Evolutionary conservation across 2,113 vertebrate genomes (phyloP).

Genomic region (Jacana jacana): DNA sequence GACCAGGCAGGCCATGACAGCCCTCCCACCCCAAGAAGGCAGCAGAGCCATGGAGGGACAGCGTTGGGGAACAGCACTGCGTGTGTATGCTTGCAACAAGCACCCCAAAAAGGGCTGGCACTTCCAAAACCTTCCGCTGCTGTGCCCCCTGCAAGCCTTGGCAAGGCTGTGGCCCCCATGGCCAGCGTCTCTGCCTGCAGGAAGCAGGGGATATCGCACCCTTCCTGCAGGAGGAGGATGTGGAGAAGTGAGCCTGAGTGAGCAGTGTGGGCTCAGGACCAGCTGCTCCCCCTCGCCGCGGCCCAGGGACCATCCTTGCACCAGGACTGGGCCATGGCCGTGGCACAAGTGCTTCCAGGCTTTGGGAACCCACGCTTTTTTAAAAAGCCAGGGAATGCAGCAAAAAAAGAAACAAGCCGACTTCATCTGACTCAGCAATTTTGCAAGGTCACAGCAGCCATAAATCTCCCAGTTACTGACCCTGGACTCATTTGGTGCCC

Average conservation of each 20-base stretch:
- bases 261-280: background rate
- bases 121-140: background rate
- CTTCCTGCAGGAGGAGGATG: background rate
- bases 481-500: background rate
- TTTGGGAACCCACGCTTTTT: background rate
- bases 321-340: rapidly evolving
- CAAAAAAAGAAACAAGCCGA: background rate
- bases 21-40: background rate
- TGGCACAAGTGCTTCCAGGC: background rate
- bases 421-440: conserved; percentile 42
- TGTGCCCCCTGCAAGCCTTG: background rate
- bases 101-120: background rate
- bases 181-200: background rate
- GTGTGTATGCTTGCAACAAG: background rate
- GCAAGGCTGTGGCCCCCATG: background rate
- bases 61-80: background rate
- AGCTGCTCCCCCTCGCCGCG: background rate
- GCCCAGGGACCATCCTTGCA: background rate
- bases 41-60: background rate
- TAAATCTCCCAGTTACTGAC: background rate
- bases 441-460: conserved; percentile 16
- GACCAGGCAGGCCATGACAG: rapidly evolving
- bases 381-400: background rate
- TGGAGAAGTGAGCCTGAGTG: rapidly evolving
- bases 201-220: background rate